These are phyloP conservation scores for Neoaliturus tenellus DNA, from an alignment of 2,888 invertebrate genomes.

Conservation along the genomic window DNA sequence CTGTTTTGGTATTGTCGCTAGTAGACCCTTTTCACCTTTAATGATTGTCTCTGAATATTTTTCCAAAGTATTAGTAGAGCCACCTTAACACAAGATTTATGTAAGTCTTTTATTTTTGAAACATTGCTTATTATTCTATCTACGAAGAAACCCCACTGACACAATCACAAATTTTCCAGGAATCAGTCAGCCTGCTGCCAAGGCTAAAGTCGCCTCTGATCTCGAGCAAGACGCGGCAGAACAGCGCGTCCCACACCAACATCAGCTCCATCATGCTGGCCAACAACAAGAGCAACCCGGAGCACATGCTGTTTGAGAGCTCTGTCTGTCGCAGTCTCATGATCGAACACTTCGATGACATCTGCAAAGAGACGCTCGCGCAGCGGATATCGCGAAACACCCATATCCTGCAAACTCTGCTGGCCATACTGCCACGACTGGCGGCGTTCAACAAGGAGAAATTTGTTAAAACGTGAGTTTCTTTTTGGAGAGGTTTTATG, in stretches of 20 bases:
- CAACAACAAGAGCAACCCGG: slow-evolving; percentile 57
- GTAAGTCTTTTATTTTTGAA: no score
- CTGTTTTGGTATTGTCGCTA: no score
- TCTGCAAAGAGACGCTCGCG: slow-evolving; percentile 86
- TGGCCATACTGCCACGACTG: slow-evolving; percentile 91
- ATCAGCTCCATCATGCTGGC: slow-evolving; percentile 56
- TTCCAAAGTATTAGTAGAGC: no score
- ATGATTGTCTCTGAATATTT: no score
- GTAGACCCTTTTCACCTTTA: no score
- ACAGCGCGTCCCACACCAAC: slow-evolving; percentile 2
- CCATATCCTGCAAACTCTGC: slow-evolving; percentile 91
- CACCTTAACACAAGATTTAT: no score
- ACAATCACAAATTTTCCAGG: slow-evolving; percentile 57
- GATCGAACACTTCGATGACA: slow-evolving; percentile 87
- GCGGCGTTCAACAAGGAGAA: slow-evolving; percentile 93
- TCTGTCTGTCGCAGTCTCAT: slow-evolving; percentile 90
- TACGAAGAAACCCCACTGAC: neutral
- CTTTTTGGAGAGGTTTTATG: no score
- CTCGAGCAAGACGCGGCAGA: slow-evolving; percentile 70
- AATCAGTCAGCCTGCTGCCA: slow-evolving; percentile 73
- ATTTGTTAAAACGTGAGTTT: slow-evolving; percentile 78
- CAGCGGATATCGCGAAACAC: slow-evolving; percentile 82
- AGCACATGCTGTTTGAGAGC: slow-evolving; percentile 74
- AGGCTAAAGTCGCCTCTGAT: slow-evolving; percentile 78
- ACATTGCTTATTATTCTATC: no score